Evolutionary conservation across 2,113 vertebrate species (phyloP).

Genomic region (Albula glossodonta): DNA sequence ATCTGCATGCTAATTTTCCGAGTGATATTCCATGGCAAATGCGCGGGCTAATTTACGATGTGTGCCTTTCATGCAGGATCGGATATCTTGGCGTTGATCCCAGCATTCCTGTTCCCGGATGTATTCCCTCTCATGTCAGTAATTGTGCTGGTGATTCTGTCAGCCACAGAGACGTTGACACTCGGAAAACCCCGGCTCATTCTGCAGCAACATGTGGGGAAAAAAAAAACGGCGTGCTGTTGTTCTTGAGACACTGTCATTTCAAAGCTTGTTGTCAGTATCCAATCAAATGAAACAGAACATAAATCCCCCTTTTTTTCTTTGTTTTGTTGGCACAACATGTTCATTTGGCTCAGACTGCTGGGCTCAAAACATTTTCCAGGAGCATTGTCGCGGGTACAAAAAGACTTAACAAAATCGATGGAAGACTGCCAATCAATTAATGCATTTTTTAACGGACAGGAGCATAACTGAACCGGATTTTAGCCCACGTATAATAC

Average conservation of each 20-base stretch:
- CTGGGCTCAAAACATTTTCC: not conserved
- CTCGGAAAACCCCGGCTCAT: not conserved
- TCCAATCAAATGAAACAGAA: conserved; percentile 45
- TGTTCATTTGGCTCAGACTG: not conserved
- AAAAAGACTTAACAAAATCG: conserved; percentile 1
- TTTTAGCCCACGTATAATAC: too few relatives aligned
- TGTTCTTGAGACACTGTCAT: conserved; percentile 32
- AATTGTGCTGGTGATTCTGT: conserved; percentile 47
- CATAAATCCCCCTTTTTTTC: conserved; percentile 40
- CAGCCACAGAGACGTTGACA: conserved; percentile 29
- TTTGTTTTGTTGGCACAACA: conserved; percentile 38
- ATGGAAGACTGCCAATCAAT: conserved; percentile 14
- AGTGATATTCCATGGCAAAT: conserved; percentile 55
- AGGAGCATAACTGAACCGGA: too few relatives aligned
- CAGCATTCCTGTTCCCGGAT: conserved; percentile 51
- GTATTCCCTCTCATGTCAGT: conserved; percentile 48
- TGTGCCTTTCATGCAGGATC: conserved; percentile 53
- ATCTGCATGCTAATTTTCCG: conserved; percentile 23
- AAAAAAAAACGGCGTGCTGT: not conserved
- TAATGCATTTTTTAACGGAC: not conserved
- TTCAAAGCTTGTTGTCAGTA: conserved; percentile 51
- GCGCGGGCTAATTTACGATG: conserved; percentile 60
- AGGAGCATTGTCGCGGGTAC: not conserved
- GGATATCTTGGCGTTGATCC: conserved; percentile 50
- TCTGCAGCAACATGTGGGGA: not conserved